Conservation (phyloP, 2,113 vertebrate genomes). For the Myiozetetes cayanensis region DNA sequence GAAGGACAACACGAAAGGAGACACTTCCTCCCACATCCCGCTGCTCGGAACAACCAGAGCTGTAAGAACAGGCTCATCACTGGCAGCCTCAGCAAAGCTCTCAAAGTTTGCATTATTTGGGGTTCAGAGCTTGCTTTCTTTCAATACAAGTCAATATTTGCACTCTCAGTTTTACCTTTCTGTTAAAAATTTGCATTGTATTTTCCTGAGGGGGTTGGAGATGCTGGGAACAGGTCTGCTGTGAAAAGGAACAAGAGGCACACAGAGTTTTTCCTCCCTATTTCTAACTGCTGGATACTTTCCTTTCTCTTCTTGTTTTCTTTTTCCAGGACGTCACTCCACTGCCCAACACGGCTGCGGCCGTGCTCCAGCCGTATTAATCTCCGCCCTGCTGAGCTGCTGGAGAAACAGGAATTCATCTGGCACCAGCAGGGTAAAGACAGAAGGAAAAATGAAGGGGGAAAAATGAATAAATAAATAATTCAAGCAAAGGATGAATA, state of each 20-base stretch:
- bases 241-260: constrained; percentile 41
- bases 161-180: constrained; percentile 8
- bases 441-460: constrained; percentile 61
- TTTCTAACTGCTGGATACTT: constrained; percentile 49
- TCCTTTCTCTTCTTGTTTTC: constrained; percentile 15
- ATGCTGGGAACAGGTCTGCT: not conserved
- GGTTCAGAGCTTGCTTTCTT: constrained; percentile 9
- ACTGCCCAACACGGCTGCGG: not conserved
- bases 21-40: constrained; percentile 8
- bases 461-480: constrained; percentile 65
- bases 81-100: not conserved
- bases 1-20: constrained; percentile 64
- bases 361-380: constrained; percentile 48
- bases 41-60: constrained; percentile 33
- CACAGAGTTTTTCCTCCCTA: not conserved
- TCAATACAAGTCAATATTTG: constrained; percentile 8
- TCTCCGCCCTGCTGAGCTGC: constrained; percentile 63
- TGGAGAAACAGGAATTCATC: constrained; percentile 66
- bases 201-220: not conserved
- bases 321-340: constrained; percentile 44
- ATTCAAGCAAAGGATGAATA: constrained; percentile 47
- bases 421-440: constrained; percentile 63
- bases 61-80: not conserved
- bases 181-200: not conserved
- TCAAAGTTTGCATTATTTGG: not conserved